Conservation (phyloP, 2,113 vertebrate genomes). For the Chrysemys picta region DNA sequence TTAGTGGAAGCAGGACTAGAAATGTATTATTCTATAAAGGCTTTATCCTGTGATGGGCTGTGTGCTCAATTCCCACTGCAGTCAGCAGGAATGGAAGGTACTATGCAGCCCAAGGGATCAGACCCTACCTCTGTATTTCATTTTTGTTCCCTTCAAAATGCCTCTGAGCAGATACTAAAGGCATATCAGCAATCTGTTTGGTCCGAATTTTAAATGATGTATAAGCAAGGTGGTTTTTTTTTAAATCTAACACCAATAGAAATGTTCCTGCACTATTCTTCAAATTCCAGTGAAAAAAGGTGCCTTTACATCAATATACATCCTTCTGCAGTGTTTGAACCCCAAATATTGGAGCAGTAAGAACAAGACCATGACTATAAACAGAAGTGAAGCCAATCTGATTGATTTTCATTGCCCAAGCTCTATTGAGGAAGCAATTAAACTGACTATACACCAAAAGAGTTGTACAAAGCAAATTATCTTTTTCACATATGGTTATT, state of each 20-base stretch:
- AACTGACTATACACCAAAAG: not conserved
- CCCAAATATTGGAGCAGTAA: not conserved
- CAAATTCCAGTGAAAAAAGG: not conserved
- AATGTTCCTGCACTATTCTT: not conserved
- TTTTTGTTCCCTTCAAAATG: not conserved
- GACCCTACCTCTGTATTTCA: not conserved
- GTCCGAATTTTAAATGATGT: not conserved
- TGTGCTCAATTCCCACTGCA: not conserved
- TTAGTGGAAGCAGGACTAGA: constrained; percentile 17
- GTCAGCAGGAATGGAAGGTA: not conserved
- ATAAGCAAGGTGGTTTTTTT: not conserved
- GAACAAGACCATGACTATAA: not conserved
- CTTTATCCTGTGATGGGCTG: not conserved
- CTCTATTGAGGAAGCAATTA: not conserved
- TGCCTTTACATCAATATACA: not conserved
- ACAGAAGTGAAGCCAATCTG: not conserved
- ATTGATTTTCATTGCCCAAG: not conserved
- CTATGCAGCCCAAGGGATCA: not conserved
- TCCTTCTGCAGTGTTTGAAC: not conserved
- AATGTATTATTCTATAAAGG: not conserved
- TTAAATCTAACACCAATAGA: not conserved
- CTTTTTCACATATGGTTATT: not conserved
- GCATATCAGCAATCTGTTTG: not conserved
- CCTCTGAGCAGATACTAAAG: not conserved
- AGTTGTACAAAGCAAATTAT: not conserved